phyloP scores from a whole-genome alignment of 2,113 vertebrate species.

The Brienomyrus brachyistius region DNA sequence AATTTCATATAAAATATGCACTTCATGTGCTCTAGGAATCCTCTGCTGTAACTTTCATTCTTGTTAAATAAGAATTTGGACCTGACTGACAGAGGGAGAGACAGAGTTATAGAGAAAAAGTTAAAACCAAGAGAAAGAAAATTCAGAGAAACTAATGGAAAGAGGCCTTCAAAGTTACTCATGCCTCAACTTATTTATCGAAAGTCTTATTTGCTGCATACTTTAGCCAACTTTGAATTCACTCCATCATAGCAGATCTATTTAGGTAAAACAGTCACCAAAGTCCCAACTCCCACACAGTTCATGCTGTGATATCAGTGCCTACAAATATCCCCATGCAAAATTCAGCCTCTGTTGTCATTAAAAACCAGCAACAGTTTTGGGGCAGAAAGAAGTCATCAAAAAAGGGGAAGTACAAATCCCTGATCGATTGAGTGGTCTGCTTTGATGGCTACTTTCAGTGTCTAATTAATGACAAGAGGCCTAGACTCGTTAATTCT shows the following conservation, averaged over 20 bases:
- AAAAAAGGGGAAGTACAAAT: neutral
- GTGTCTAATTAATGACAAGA: constrained; percentile 41
- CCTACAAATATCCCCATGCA: neutral
- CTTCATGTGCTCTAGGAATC: neutral
- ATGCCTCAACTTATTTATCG: neutral
- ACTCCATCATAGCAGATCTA: constrained; percentile 26
- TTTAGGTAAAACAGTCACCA: constrained; percentile 23
- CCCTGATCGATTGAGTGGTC: constrained; percentile 12
- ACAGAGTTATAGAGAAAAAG: constrained; percentile 10
- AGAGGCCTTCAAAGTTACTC: neutral
- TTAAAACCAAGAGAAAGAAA: neutral
- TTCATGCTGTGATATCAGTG: constrained; percentile 5
- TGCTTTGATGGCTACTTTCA: constrained; percentile 37
- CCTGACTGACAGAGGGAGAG: neutral
- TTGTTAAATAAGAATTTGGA: neutral
- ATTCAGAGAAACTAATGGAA: neutral
- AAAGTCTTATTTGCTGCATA: neutral
- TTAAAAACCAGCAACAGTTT: neutral
- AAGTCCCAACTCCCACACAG: constrained; percentile 24
- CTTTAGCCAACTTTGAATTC: constrained; percentile 23
- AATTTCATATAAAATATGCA: neutral
- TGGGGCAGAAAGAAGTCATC: neutral
- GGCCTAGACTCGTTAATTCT: neutral
- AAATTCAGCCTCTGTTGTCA: neutral
- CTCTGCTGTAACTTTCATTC: neutral